Evolutionary conservation across 2,888 invertebrate species (phyloP), one percentile per base, ranked within the genome.

Genomic region (Orgyia antiqua): DNA sequence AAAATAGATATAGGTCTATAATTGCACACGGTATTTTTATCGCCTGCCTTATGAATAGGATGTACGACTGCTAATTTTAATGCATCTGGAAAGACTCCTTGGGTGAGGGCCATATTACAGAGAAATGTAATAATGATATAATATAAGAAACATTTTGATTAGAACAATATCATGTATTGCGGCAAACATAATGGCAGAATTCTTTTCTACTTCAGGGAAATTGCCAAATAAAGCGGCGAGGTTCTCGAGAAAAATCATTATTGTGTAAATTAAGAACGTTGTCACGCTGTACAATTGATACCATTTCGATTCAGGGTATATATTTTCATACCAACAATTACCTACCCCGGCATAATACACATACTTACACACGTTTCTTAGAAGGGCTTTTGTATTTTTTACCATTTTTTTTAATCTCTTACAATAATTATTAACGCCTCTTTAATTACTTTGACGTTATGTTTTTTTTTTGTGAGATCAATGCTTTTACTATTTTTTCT

Each of bases 131-230:
- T n/a, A n/a, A 20, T 20, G 20, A 46, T 72, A 78, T 33, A 76
- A 51, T 24, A 80, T 36, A 26, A 80, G 56, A 40, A 64, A 72
- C 73, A 78, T 78, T 64, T 82, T 82, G 21, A 62, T 49, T 3
- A 80, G 59, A 12, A 84, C 76, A 31, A 80, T 80, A 38, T 74
- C 70, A 47, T 83, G 82, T 41, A 80, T 75, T 8, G 77, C 78
- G 4, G 75, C 58, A 40, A 82, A 82, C 78, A 80, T 84, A 28
- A 73, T 62, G 8, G 78, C 71, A n/a, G 79, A 80, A 33, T 77
- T 76, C 53, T 76, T 77, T 51, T 82, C 82, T 19, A 78, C 72
- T 43, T 70, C 63, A 13, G 79, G 80, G 36, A 80, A 82, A 27
- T 57, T 54, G 3, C 77, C 79, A 39, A 70, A 65, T 19, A 71